Conservation (phyloP, 2,888 invertebrate species). For the Biston stratarius region DNA sequence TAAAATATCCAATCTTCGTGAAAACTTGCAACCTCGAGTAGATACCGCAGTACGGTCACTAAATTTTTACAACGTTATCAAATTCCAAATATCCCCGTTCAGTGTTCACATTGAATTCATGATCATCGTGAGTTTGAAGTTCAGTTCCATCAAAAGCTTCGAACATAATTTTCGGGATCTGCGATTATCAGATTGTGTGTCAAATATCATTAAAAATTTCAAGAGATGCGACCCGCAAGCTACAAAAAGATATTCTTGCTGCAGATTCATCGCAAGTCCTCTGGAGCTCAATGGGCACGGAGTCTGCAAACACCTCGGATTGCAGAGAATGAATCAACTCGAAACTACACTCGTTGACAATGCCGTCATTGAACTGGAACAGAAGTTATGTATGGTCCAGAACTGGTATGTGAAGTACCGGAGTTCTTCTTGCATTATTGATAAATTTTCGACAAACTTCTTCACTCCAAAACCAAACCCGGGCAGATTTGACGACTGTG, state of each 20-base stretch:
- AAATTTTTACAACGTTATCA: slow-evolving; percentile 49
- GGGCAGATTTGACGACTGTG: slow-evolving; percentile 68
- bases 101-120: slow-evolving; percentile 21
- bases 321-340: slow-evolving; percentile 75
- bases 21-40: slow-evolving; percentile 40
- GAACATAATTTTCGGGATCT: slow-evolving; percentile 5
- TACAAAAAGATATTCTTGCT: slow-evolving; percentile 56
- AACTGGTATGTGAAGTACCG: slow-evolving; percentile 70
- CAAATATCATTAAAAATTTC: slow-evolving; percentile 6
- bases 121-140: slow-evolving; percentile 19
- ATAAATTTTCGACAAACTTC: slow-evolving; percentile 62
- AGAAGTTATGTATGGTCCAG: slow-evolving; percentile 55
- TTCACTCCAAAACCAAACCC: slow-evolving; percentile 53
- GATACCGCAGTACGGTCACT: slow-evolving; percentile 38
- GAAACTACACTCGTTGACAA: slow-evolving; percentile 73
- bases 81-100: slow-evolving; percentile 40
- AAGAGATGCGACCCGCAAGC: slow-evolving; percentile 9
- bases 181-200: neutral
- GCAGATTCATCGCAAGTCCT: slow-evolving; percentile 74
- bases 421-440: slow-evolving; percentile 57
- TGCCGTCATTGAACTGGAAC: slow-evolving; percentile 66
- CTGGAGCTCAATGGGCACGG: slow-evolving; percentile 80
- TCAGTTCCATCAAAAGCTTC: slow-evolving; percentile 12
- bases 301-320: slow-evolving; percentile 75
- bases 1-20: slow-evolving; percentile 40